Evolutionary conservation across 2,113 vertebrate genomes (phyloP).

Genomic region (Stegostoma tigrinum): DNA sequence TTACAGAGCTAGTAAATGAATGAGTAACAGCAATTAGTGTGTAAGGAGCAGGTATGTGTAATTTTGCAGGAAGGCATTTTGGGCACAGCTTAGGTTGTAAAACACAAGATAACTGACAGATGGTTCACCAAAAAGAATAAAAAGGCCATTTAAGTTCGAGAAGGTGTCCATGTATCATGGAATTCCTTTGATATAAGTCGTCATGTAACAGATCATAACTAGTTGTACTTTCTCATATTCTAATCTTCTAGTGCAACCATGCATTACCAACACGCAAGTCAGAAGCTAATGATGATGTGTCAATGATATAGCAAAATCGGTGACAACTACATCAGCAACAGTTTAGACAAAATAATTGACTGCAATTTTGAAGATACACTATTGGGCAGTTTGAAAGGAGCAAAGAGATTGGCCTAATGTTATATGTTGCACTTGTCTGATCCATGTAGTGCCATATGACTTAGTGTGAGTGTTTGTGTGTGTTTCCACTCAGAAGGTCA

Average conservation of each 20-base stretch:
- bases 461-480: background rate
- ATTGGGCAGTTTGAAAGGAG: background rate
- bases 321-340: background rate
- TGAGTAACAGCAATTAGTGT: background rate
- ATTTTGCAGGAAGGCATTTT: background rate
- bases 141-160: background rate
- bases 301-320: background rate
- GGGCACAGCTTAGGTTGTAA: background rate
- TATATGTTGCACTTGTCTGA: background rate
- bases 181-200: background rate
- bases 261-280: background rate
- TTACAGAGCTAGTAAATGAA: too few relatives aligned
- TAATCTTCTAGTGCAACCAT: conserved; percentile 5
- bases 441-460: background rate
- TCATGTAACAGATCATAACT: background rate
- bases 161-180: background rate
- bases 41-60: background rate
- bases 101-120: background rate
- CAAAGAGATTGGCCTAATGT: background rate
- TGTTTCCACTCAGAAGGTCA: too few relatives aligned
- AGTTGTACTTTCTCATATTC: background rate
- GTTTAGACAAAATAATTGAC: conserved; percentile 11
- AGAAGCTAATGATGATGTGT: conserved; percentile 9
- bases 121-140: background rate
- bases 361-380: background rate